Percentiles rank a stretch among this genome's conserved stretches.
Evolutionary conservation across 2,888 invertebrate species (phyloP).

Genomic region (Apamea epomidion): DNA sequence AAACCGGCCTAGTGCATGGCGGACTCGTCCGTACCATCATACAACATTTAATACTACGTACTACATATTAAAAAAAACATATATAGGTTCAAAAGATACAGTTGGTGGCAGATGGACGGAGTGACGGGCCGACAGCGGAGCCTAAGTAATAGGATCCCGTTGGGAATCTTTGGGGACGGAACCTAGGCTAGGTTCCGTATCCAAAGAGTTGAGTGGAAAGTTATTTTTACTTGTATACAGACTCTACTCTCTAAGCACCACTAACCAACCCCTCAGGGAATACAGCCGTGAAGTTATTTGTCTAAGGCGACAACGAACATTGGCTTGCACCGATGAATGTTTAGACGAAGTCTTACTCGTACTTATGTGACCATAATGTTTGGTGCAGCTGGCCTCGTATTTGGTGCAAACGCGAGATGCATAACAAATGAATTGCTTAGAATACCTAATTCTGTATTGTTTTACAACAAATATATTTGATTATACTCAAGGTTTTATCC

Average conservation of each 20-base stretch:
- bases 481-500: background rate
- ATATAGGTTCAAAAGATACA: background rate
- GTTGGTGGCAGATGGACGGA: background rate
- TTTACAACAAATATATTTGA: background rate
- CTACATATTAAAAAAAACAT: too few species aligned
- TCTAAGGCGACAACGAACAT: background rate
- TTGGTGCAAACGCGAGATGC: slow-evolving; percentile 23
- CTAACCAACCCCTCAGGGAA: background rate
- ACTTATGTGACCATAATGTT: slow-evolving; percentile 1
- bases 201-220: background rate
- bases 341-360: background rate
- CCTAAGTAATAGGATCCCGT: background rate
- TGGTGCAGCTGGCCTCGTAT: background rate
- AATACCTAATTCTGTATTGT: slow-evolving; percentile 6
- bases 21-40: too few species aligned
- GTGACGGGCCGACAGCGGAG: background rate
- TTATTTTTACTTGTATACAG: background rate
- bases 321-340: background rate
- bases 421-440: slow-evolving; percentile 13
- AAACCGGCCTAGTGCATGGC: too few species aligned
- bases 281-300: background rate
- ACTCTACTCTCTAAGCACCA: background rate
- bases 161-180: background rate
- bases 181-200: background rate
- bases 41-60: too few species aligned